These are phyloP conservation scores for Atta cephalotes DNA, from an alignment of 1,140 invertebrate species.

Conservation along the genomic window DNA sequence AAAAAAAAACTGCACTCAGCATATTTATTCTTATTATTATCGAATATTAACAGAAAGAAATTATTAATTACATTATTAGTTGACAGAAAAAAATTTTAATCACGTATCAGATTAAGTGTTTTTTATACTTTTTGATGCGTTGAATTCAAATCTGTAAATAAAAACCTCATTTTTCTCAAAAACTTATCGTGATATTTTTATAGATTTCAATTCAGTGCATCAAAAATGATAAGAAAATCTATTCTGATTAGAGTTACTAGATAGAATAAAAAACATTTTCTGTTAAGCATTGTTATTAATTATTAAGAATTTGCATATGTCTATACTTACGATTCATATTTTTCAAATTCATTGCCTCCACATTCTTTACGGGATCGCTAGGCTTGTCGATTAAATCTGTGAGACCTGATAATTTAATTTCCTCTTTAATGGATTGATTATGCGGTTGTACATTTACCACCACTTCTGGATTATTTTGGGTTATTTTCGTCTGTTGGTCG, in stretches of 20 bases:
- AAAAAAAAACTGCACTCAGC: neutral
- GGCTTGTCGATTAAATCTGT: constrained; percentile 39
- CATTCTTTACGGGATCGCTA: neutral
- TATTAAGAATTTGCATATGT: constrained; percentile 19
- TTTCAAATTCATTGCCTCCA: constrained; percentile 56
- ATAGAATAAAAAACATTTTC: no score
- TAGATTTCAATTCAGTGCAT: no score
- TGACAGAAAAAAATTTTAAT: no score
- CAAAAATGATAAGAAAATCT: no score
- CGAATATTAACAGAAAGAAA: neutral
- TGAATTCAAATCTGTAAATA: no score
- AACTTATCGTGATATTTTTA: no score
- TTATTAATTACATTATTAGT: neutral
- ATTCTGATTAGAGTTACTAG: no score
- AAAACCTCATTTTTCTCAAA: no score
- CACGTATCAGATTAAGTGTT: no score
- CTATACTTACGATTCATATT: constrained; percentile 71
- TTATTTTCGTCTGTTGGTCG: constrained; percentile 78
- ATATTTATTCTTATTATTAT: neutral
- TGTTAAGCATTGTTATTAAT: neutral
- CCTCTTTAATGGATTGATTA: constrained; percentile 1
- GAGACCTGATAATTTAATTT: constrained; percentile 20
- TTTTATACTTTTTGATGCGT: no score
- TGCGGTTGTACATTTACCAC: constrained; percentile 42
- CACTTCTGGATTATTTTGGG: constrained; percentile 68